Conservation (phyloP, 30 jellyfish, hydroid and myxozoan species). For the Morbakka virulenta region DNA sequence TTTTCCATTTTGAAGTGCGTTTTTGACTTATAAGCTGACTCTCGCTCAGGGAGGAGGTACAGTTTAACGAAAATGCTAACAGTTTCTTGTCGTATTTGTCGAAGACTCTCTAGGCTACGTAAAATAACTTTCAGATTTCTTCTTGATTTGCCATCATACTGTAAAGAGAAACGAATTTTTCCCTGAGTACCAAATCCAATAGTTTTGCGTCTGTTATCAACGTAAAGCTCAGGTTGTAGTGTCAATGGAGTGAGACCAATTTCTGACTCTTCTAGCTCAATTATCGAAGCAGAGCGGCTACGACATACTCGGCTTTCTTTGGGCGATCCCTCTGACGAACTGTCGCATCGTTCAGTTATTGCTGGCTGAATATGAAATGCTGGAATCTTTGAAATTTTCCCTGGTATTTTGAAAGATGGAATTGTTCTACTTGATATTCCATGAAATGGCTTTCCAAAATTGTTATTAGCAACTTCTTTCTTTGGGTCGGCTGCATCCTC, state of each 20-base stretch:
- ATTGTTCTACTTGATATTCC: background rate
- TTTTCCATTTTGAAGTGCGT: constrained; percentile 3
- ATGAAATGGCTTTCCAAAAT: background rate
- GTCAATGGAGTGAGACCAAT: constrained; percentile 26
- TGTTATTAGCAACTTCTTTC: background rate
- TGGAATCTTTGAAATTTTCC: background rate
- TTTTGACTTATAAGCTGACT: constrained; percentile 47
- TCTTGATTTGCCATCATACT: constrained; percentile 73
- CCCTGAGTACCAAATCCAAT: constrained; percentile 83
- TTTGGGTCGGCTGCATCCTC: background rate
- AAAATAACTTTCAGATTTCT: constrained; percentile 36
- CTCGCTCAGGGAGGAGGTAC: constrained; percentile 82
- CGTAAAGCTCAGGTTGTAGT: constrained; percentile 66
- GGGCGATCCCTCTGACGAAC: background rate
- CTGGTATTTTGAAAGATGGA: background rate
- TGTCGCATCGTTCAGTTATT: background rate
- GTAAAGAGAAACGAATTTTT: constrained; percentile 63
- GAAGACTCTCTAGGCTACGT: constrained; percentile 39
- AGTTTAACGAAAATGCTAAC: constrained; percentile 42
- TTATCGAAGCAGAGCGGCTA: background rate
- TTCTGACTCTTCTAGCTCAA: background rate
- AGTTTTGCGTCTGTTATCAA: constrained; percentile 53
- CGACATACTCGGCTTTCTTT: background rate
- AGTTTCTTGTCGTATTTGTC: constrained; percentile 50
- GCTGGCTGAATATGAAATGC: background rate